These are phyloP conservation scores for Ascaphus truei DNA, from an alignment of 2,113 vertebrate genomes.

Conservation along the genomic window DNA sequence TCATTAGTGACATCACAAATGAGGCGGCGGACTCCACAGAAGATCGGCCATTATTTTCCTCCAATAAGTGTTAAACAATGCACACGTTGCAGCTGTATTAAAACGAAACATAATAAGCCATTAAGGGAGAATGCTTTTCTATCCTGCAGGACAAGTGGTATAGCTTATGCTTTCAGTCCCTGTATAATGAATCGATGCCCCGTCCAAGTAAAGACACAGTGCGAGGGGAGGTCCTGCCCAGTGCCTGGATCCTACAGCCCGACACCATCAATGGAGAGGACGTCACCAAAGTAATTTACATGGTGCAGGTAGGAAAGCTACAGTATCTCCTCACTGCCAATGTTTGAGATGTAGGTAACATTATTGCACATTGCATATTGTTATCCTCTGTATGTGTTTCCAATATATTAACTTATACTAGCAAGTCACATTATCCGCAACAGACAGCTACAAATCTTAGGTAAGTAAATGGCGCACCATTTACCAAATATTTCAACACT, in stretches of 20 bases:
- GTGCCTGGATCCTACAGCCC: constrained; percentile 88
- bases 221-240: constrained; percentile 89
- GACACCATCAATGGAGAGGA: constrained; percentile 65
- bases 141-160: constrained; percentile 67
- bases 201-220: constrained; percentile 77
- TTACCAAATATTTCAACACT: too few species aligned
- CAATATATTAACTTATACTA: too few species aligned
- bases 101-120: too few species aligned
- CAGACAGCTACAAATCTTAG: too few species aligned
- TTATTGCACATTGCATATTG: neutral
- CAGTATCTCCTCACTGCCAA: neutral
- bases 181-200: constrained; percentile 85
- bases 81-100: too few species aligned
- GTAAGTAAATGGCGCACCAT: too few species aligned
- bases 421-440: too few species aligned
- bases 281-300: constrained; percentile 76
- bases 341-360: neutral
- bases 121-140: neutral
- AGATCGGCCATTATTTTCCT: too few species aligned
- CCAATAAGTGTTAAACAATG: too few species aligned
- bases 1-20: too few species aligned
- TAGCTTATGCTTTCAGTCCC: constrained; percentile 85
- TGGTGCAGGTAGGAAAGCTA: constrained; percentile 75
- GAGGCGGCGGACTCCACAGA: too few species aligned
- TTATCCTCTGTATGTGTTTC: neutral